phyloP scores from a whole-genome alignment of 1,140 invertebrate genomes.

The Papilio aristodemus region DNA sequence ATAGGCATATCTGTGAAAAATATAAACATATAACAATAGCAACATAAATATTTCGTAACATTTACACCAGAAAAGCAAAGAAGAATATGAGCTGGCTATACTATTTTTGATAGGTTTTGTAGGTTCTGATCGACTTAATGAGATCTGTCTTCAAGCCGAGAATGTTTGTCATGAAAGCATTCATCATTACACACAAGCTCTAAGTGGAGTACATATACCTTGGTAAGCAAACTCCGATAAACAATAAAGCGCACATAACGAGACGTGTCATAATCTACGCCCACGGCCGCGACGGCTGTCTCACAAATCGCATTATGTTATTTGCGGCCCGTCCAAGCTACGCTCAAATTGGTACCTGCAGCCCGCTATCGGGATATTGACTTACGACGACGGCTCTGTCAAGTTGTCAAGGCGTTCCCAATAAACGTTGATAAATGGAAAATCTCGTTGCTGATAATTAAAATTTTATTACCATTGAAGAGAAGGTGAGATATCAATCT shows the following conservation, averaged over 20 bases:
- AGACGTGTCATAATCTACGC: conserved; percentile 59
- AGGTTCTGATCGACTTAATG: too few species aligned
- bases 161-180: not conserved
- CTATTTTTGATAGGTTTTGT: too few species aligned
- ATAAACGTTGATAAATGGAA: conserved; percentile 37
- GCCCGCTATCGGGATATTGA: conserved; percentile 32
- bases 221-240: conserved; percentile 42
- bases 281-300: conserved; percentile 46
- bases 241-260: conserved; percentile 58
- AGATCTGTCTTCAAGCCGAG: not conserved
- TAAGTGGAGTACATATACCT: not conserved
- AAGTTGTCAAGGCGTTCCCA: conserved; percentile 35
- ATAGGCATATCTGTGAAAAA: too few species aligned
- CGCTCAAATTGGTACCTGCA: conserved; percentile 42
- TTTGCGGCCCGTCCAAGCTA: conserved; percentile 43
- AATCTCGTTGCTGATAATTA: conserved; percentile 16
- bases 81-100: too few species aligned
- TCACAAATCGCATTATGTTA: conserved; percentile 59
- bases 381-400: conserved; percentile 36
- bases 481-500: too few species aligned
- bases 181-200: not conserved
- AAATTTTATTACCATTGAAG: conserved; percentile 15
- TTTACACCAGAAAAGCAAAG: too few species aligned
- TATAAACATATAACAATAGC: too few species aligned
- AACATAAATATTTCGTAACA: too few species aligned